These are phyloP conservation scores for Percopsis omiscomaycus DNA, from an alignment of 2,797 vertebrate genomes.

Conservation along the genomic window DNA sequence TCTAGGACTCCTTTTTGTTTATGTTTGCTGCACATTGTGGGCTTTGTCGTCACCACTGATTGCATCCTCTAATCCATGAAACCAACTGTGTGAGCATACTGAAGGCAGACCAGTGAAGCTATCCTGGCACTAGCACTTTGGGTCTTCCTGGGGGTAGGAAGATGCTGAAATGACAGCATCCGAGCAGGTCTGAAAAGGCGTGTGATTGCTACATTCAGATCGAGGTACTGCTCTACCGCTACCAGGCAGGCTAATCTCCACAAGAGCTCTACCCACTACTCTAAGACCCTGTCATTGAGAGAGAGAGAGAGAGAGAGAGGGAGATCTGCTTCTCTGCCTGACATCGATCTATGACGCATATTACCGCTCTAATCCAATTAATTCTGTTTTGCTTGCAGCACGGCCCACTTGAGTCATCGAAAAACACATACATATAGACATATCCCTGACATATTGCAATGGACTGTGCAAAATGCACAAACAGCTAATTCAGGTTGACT, in stretches of 20 bases:
- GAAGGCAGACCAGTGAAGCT: no score
- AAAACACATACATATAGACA: constrained; percentile 62
- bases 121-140: not conserved
- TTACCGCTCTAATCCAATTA: constrained; percentile 73
- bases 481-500: constrained; percentile 46
- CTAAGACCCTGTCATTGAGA: constrained; percentile 47
- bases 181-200: constrained; percentile 3
- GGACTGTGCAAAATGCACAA: constrained; percentile 50
- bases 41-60: no score
- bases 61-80: no score
- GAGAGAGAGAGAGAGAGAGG: constrained; percentile 24
- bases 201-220: constrained; percentile 35
- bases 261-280: constrained; percentile 49
- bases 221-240: constrained; percentile 41
- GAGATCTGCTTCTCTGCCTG: constrained; percentile 57
- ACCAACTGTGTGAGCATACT: no score
- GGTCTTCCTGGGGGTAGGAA: not conserved
- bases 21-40: no score
- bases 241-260: constrained; percentile 55
- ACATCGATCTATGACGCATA: constrained; percentile 76
- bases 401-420: constrained; percentile 62
- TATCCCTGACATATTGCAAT: constrained; percentile 46
- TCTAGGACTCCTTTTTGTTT: no score
- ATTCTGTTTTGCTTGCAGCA: constrained; percentile 57
- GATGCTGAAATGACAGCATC: no score